These are phyloP conservation scores for Drosophila kikkawai DNA, from an alignment of 1,140 invertebrate species.

Conservation along the genomic window DNA sequence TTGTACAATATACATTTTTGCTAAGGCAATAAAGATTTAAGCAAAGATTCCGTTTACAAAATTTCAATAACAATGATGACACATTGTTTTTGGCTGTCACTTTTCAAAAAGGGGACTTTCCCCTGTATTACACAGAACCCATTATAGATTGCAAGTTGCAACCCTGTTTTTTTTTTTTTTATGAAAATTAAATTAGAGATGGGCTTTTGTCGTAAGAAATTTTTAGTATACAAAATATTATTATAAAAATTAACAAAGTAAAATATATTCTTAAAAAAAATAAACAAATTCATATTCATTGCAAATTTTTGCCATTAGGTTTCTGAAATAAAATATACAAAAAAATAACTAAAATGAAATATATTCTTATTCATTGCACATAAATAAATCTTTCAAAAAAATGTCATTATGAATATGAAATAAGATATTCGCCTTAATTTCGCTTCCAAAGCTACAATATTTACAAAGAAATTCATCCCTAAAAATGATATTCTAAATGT, in stretches of 20 bases:
- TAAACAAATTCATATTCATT: background rate
- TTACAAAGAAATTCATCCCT: slow-evolving; percentile 3
- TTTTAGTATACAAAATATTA: background rate
- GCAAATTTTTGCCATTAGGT: background rate
- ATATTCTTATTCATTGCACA: slow-evolving; percentile 2
- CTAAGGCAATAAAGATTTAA: slow-evolving; percentile 35
- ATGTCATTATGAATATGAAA: background rate
- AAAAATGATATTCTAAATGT: background rate
- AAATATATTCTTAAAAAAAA: no score
- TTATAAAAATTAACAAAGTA: background rate
- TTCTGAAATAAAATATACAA: no score
- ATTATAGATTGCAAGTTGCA: background rate
- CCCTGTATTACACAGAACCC: background rate
- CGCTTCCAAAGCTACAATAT: background rate
- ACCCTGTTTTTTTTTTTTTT: background rate
- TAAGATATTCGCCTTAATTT: background rate
- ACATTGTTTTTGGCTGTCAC: background rate
- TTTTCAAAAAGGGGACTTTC: slow-evolving; percentile 8
- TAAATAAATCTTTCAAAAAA: background rate
- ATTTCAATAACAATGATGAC: background rate
- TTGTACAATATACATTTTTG: slow-evolving; percentile 56
- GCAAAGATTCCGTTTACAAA: slow-evolving; percentile 5
- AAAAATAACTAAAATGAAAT: no score
- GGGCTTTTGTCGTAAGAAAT: background rate
- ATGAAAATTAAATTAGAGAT: slow-evolving; percentile 8